These are phyloP conservation scores for Onthophagus sagittarius DNA, from an alignment of 2,888 invertebrate species.

Conservation along the genomic window DNA sequence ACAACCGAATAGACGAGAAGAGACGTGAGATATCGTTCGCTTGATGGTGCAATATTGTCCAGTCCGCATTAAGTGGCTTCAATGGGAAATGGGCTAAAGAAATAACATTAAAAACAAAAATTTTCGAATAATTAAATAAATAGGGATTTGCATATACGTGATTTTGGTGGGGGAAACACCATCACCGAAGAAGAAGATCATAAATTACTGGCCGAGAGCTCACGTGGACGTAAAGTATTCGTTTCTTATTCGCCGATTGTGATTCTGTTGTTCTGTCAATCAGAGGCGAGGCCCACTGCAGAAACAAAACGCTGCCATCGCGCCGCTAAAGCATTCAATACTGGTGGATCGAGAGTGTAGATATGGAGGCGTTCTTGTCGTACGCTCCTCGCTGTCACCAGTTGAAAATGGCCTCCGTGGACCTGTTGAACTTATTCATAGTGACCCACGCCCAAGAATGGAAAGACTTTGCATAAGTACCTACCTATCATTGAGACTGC, in stretches of 20 bases:
- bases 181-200: slow-evolving; percentile 11
- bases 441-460: background rate
- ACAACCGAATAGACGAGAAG: slow-evolving; percentile 46
- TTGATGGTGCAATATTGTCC: slow-evolving; percentile 22
- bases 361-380: slow-evolving; percentile 5
- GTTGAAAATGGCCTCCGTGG: background rate
- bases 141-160: background rate
- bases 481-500: background rate
- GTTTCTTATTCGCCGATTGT: slow-evolving; percentile 41
- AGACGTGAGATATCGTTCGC: slow-evolving; percentile 28
- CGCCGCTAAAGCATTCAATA: slow-evolving; percentile 12
- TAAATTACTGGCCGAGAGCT: slow-evolving; percentile 25
- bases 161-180: background rate
- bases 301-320: slow-evolving; percentile 13
- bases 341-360: slow-evolving; percentile 14
- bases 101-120: background rate
- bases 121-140: too few relatives aligned
- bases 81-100: background rate
- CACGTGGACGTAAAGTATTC: slow-evolving; percentile 29
- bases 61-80: slow-evolving; percentile 20
- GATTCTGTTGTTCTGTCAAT: slow-evolving; percentile 43
- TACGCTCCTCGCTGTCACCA: background rate
- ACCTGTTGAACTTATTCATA: background rate
- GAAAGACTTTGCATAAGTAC: background rate
- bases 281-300: slow-evolving; percentile 26